Evolutionary conservation across 2,113 vertebrate species (phyloP).

Genomic region (Hypanus sabinus): DNA sequence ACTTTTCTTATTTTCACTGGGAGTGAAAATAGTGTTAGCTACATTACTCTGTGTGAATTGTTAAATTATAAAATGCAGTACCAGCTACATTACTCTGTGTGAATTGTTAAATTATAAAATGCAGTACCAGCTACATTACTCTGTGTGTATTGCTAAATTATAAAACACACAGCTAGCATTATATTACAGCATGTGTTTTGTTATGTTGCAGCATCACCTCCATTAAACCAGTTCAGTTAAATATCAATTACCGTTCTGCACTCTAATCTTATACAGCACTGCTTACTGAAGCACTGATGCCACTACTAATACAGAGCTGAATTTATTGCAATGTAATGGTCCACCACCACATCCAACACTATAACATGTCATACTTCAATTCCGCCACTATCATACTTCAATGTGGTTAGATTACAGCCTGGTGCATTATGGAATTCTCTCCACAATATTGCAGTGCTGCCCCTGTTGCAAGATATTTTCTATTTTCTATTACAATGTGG

Average conservation of each 20-base stretch:
- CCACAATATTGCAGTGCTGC: neutral
- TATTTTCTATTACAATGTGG: neutral
- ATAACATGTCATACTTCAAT: neutral
- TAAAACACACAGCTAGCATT: neutral
- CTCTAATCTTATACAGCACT: neutral
- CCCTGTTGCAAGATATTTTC: neutral
- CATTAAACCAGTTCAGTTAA: neutral
- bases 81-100: too few relatives aligned
- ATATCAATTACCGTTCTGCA: neutral
- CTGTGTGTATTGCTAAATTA: too few relatives aligned
- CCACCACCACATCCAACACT: neutral
- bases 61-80: too few relatives aligned
- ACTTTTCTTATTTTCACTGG: too few relatives aligned
- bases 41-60: too few relatives aligned
- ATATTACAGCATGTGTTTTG: neutral
- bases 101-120: too few relatives aligned
- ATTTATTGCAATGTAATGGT: neutral
- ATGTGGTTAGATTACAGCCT: neutral
- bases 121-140: too few relatives aligned
- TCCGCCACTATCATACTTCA: neutral
- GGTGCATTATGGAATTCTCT: neutral
- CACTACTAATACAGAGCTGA: neutral
- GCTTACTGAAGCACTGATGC: too few relatives aligned
- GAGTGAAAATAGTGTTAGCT: too few relatives aligned
- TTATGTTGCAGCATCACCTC: neutral